phyloP scores from a whole-genome alignment of 2,113 vertebrate species.

The Orientallactaga bullata region DNA sequence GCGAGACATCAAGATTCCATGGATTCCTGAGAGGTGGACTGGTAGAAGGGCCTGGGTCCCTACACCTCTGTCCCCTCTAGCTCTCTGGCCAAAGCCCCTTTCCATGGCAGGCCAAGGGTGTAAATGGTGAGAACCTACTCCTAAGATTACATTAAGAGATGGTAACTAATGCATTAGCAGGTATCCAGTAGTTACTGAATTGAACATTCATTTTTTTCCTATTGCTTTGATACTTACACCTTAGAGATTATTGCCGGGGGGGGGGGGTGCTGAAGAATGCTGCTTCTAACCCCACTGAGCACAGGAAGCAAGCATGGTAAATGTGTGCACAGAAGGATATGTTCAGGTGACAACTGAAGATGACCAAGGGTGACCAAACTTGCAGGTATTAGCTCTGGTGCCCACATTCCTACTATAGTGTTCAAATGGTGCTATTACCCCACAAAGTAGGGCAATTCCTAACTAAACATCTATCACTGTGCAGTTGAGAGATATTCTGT shows the following conservation, averaged over 20 bases:
- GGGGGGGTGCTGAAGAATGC: slow-evolving; percentile 47
- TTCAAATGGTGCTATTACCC: not conserved
- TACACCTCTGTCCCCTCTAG: not conserved
- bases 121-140: not conserved
- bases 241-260: slow-evolving; percentile 36
- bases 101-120: not conserved
- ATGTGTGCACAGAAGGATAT: not conserved
- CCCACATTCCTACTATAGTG: not conserved
- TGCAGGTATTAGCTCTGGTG: not conserved
- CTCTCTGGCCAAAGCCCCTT: slow-evolving; percentile 10
- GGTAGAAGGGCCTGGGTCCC: not conserved
- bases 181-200: slow-evolving; percentile 49
- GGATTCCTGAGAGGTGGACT: not conserved
- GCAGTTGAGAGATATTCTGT: not conserved
- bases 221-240: slow-evolving; percentile 47
- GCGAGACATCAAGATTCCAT: not conserved
- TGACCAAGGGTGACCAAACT: not conserved
- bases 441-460: not conserved
- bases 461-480: not conserved
- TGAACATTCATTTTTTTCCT: slow-evolving; percentile 29
- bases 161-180: slow-evolving; percentile 1
- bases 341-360: not conserved
- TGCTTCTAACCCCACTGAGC: not conserved
- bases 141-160: not conserved
- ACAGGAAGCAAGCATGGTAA: not conserved